phyloP scores from a whole-genome alignment of 2,797 vertebrate genomes.

The Etheostoma perlongum region DNA sequence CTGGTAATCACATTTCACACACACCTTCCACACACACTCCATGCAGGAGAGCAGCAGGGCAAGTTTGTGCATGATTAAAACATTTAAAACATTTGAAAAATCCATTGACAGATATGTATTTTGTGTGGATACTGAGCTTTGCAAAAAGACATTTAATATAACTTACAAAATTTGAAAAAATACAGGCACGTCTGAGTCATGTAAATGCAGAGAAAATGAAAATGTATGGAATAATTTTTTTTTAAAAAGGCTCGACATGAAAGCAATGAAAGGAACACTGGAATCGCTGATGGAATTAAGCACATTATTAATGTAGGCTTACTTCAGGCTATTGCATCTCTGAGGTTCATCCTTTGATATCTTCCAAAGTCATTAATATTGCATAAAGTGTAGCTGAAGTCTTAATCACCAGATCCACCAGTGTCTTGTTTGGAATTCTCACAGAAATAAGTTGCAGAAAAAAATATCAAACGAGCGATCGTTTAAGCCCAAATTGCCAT shows the following conservation, averaged over 20 bases:
- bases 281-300: constrained; percentile 73
- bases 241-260: constrained; percentile 68
- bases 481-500: constrained; percentile 38
- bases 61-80: neutral
- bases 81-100: neutral
- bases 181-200: constrained; percentile 5
- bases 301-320: constrained; percentile 77
- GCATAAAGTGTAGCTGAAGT: constrained; percentile 71
- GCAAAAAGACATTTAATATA: neutral
- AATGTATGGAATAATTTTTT: constrained; percentile 64
- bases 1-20: constrained; percentile 72
- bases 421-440: constrained; percentile 40
- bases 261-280: constrained; percentile 63
- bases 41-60: neutral
- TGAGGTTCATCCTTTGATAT: constrained; percentile 80
- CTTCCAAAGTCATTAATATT: constrained; percentile 83
- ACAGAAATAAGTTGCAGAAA: constrained; percentile 56
- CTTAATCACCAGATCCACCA: constrained; percentile 75
- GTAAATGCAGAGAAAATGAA: constrained; percentile 45
- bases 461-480: constrained; percentile 55
- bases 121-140: neutral
- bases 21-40: neutral
- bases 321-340: constrained; percentile 77
- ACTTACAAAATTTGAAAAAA: neutral
- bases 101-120: neutral